These are phyloP conservation scores for Pseudachorutes palmiensis DNA, from an alignment of 1,140 invertebrate species.

Conservation along the genomic window DNA sequence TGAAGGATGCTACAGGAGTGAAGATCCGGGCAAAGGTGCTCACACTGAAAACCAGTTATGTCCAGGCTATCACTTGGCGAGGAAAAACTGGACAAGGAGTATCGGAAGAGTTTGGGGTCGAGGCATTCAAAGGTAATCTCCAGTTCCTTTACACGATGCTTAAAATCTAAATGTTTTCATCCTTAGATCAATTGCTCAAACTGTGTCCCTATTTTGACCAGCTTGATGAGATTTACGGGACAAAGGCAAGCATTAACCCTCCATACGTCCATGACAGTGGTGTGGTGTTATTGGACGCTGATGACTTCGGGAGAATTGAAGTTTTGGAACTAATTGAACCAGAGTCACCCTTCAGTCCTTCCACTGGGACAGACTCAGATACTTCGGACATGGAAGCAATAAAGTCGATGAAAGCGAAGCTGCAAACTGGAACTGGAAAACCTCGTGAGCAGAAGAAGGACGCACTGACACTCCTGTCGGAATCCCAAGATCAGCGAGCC, in stretches of 20 bases:
- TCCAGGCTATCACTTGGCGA: not conserved
- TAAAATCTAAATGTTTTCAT: not conserved
- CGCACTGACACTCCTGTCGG: not conserved
- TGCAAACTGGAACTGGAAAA: constrained; percentile 8
- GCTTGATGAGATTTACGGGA: constrained; percentile 18
- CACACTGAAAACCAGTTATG: not conserved
- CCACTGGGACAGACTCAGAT: not conserved
- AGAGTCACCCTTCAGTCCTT: not conserved
- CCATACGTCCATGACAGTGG: not conserved
- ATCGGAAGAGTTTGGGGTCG: constrained; percentile 38
- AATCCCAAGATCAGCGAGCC: not conserved
- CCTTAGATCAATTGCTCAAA: constrained; percentile 1
- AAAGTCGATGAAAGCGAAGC: not conserved
- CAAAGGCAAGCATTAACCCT: constrained; percentile 2
- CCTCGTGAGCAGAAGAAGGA: not conserved
- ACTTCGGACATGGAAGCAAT: not conserved
- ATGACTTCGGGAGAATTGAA: not conserved
- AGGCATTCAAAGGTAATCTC: not conserved
- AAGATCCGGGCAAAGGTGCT: not conserved
- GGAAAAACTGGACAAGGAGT: constrained; percentile 11
- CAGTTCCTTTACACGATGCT: not conserved
- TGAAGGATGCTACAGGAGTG: not conserved
- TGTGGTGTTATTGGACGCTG: not conserved
- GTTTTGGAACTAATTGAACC: not conserved
- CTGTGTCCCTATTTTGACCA: constrained; percentile 19